These are phyloP conservation scores for Allygus modestus DNA, from an alignment of 2,888 invertebrate genomes.

Conservation along the genomic window DNA sequence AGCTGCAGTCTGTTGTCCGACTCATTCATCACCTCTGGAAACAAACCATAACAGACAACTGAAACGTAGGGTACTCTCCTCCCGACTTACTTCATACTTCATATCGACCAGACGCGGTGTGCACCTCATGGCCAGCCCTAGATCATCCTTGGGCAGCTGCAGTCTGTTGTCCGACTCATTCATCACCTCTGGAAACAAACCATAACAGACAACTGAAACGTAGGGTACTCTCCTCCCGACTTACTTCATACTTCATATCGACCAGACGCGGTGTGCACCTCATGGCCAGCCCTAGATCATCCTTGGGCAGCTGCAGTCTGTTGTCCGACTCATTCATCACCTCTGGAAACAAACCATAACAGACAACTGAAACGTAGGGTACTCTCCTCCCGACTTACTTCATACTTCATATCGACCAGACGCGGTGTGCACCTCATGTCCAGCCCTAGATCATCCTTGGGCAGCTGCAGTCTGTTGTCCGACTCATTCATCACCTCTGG, in stretches of 20 bases:
- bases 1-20: neutral
- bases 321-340: neutral
- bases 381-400: no score
- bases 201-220: no score
- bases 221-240: no score
- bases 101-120: neutral
- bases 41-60: neutral
- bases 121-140: conserved; percentile 9
- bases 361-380: neutral
- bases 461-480: neutral
- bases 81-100: no score
- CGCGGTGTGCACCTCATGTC: neutral
- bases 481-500: neutral
- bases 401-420: no score
- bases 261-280: neutral
- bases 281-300: conserved; percentile 23
- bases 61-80: no score
- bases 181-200: no score
- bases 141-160: conserved; percentile 3
- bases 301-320: neutral
- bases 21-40: neutral
- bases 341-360: neutral
- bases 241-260: no score
- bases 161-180: neutral
- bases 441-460: conserved; percentile 33